A percentile compares a stretch with the other conserved stretches of the same genome.
Evolutionary conservation across 2,888 invertebrate species (phyloP).

Genomic region (Alloplasta piceator): DNA sequence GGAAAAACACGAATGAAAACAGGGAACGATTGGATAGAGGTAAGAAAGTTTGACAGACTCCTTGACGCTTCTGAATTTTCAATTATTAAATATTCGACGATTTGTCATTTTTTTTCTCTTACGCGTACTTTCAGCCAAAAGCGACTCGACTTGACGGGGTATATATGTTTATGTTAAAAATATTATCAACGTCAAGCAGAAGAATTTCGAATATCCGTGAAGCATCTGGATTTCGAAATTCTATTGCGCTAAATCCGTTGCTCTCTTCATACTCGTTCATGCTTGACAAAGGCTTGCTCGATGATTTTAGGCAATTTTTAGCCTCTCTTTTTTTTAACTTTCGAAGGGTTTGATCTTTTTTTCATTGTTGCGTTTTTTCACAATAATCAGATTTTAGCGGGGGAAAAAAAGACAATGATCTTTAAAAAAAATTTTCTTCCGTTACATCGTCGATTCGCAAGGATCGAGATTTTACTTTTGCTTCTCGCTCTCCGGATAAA

Average conservation of each 20-base stretch:
- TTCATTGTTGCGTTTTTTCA: neutral
- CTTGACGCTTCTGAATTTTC: neutral
- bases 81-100: slow-evolving; percentile 8
- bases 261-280: too few species aligned
- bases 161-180: neutral
- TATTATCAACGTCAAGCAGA: neutral
- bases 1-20: slow-evolving; percentile 1
- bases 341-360: neutral
- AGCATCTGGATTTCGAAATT: too few species aligned
- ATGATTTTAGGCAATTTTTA: neutral
- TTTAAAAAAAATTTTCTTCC: slow-evolving; percentile 1
- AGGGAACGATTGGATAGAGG: neutral
- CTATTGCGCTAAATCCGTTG: too few species aligned
- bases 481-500: slow-evolving; percentile 64
- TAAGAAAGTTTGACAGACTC: neutral
- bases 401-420: slow-evolving; percentile 27
- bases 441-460: slow-evolving; percentile 1
- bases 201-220: slow-evolving; percentile 1
- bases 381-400: neutral
- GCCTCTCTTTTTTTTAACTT: neutral
- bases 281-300: neutral
- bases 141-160: slow-evolving; percentile 11
- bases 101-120: slow-evolving; percentile 19
- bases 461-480: slow-evolving; percentile 17
- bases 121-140: slow-evolving; percentile 10